Evolutionary conservation across 1,140 invertebrate species (phyloP).

Genomic region (Drosophila ananassae): DNA sequence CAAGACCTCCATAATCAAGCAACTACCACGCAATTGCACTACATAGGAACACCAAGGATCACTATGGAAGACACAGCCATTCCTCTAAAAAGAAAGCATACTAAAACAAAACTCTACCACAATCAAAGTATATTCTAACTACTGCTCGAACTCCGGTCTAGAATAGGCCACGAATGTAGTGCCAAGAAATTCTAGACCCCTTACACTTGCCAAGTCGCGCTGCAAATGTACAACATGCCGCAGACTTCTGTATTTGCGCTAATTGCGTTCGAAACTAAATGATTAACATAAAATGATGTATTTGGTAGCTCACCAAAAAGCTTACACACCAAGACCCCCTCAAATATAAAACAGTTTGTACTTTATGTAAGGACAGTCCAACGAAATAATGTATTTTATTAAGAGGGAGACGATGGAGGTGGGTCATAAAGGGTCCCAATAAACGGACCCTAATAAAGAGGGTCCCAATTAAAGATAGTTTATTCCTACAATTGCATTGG

Average conservation of each 20-base stretch:
- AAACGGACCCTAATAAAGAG: no score
- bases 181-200: no score
- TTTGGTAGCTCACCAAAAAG: constrained; percentile 56
- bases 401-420: background rate
- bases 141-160: no score
- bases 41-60: background rate
- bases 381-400: constrained; percentile 3
- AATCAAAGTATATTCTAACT: no score
- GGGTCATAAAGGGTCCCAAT: no score
- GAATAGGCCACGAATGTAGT: no score
- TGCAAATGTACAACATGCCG: background rate
- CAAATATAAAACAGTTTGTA: background rate
- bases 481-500: no score
- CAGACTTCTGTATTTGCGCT: constrained; percentile 8
- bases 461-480: background rate
- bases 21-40: background rate
- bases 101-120: no score
- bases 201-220: no score
- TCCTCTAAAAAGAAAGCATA: no score
- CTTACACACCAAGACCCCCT: background rate
- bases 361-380: constrained; percentile 12
- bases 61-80: no score
- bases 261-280: constrained; percentile 76
- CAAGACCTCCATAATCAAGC: no score
- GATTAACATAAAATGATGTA: constrained; percentile 68